Percentiles rank a stretch among this genome's conserved stretches.
phyloP scores from a whole-genome alignment of 2,797 vertebrate genomes.

The Bryconaethiops microstoma region DNA sequence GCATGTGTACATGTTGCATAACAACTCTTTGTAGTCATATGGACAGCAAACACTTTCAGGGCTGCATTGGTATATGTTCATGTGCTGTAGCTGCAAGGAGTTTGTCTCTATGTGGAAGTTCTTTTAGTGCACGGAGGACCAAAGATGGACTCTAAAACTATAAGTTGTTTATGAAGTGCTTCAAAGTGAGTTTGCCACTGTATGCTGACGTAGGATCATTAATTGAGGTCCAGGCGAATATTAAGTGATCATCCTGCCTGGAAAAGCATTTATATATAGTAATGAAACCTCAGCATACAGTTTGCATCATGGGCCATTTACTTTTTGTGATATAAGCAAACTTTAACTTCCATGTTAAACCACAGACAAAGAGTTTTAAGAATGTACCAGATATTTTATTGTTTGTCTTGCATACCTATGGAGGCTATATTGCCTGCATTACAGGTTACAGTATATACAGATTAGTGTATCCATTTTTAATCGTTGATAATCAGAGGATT shows the following conservation, averaged over 20 bases:
- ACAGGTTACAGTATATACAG: too few species aligned
- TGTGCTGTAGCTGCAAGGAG: neutral
- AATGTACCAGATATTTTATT: too few species aligned
- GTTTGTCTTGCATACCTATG: too few species aligned
- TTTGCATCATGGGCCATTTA: too few species aligned
- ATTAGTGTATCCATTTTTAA: too few species aligned
- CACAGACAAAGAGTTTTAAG: too few species aligned
- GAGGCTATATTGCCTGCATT: too few species aligned
- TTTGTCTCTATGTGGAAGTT: conserved; percentile 5
- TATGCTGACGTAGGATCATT: neutral
- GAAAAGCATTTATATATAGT: neutral
- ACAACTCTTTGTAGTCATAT: conserved; percentile 13
- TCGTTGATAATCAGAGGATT: too few species aligned
- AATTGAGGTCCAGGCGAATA: neutral
- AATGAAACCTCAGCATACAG: neutral
- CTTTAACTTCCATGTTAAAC: too few species aligned
- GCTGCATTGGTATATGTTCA: neutral
- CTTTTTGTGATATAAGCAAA: too few species aligned
- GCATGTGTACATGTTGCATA: neutral
- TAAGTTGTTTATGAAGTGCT: neutral
- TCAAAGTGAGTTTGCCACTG: neutral
- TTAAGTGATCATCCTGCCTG: neutral
- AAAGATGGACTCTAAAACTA: neutral
- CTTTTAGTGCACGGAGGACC: neutral
- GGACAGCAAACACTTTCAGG: conserved; percentile 29